Conservation (phyloP, 2,113 vertebrate genomes). For the Hymenochirus boettgeri region DNA sequence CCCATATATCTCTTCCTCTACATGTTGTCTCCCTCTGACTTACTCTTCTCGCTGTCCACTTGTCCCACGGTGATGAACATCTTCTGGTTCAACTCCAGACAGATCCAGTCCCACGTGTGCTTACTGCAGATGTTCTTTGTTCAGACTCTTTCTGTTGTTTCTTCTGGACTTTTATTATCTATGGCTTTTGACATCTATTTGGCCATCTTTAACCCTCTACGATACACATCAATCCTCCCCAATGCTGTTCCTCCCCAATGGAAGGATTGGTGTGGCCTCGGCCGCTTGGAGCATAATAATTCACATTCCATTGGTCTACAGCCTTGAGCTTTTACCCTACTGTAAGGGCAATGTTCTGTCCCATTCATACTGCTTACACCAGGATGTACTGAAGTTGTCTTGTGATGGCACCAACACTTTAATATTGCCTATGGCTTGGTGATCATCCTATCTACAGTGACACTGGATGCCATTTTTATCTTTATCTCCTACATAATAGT, state of each 20-base stretch:
- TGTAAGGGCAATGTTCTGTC: no score
- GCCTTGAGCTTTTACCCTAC: no score
- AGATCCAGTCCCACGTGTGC: no score
- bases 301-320: slow-evolving; percentile 52
- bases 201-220: slow-evolving; percentile 49
- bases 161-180: no score
- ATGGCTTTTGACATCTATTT: slow-evolving; percentile 43
- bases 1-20: slow-evolving; percentile 17
- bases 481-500: slow-evolving; percentile 62
- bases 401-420: slow-evolving; percentile 50
- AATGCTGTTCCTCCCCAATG: slow-evolving; percentile 23
- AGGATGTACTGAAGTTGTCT: slow-evolving; percentile 58
- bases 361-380: no score
- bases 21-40: slow-evolving; percentile 12
- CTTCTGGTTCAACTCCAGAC: no score
- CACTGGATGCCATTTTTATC: slow-evolving; percentile 55
- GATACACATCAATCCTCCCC: no score
- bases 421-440: slow-evolving; percentile 54
- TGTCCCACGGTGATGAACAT: no score
- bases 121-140: no score
- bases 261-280: slow-evolving; percentile 40
- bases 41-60: no score
- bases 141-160: no score
- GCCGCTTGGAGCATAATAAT: slow-evolving; percentile 21
- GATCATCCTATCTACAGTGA: slow-evolving; percentile 48